These are phyloP conservation scores for Euura lappo DNA, from an alignment of 1,140 invertebrate species.

Conservation along the genomic window DNA sequence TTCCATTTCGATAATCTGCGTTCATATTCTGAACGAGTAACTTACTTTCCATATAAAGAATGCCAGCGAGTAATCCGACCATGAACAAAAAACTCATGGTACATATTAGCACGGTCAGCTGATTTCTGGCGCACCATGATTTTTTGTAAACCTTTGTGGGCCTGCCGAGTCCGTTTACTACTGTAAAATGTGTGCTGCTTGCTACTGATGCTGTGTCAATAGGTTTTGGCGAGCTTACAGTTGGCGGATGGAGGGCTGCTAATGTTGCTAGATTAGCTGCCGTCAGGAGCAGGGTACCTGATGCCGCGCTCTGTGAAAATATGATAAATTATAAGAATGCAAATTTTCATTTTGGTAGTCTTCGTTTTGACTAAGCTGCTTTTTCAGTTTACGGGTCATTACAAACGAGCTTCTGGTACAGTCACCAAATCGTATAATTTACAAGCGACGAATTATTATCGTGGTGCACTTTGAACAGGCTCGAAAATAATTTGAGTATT, in stretches of 20 bases:
- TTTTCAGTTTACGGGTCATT: no score
- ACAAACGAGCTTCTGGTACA: no score
- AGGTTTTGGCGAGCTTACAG: slow-evolving; percentile 50
- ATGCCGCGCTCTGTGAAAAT: slow-evolving; percentile 75
- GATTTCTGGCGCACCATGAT: slow-evolving; percentile 77
- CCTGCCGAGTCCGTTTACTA: slow-evolving; percentile 78
- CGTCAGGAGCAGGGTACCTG: slow-evolving; percentile 76
- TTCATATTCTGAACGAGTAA: slow-evolving; percentile 48
- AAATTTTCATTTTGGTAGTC: slow-evolving; percentile 5
- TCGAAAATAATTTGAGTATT: no score
- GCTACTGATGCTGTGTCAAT: slow-evolving; percentile 76
- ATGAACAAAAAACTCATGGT: slow-evolving; percentile 81
- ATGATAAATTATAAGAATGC: slow-evolving; percentile 9
- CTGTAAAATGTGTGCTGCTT: slow-evolving; percentile 85
- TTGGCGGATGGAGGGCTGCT: slow-evolving; percentile 69
- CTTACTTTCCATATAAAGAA: slow-evolving; percentile 66
- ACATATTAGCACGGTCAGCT: slow-evolving; percentile 78
- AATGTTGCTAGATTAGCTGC: slow-evolving; percentile 74
- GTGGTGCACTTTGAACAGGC: no score
- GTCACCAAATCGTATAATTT: no score
- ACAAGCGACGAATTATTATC: no score
- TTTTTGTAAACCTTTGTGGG: slow-evolving; percentile 62
- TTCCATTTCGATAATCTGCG: neutral
- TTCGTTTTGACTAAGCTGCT: no score
- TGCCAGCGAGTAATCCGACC: slow-evolving; percentile 75